A percentile compares a stretch with the other conserved stretches of the same genome.
These are phyloP conservation scores for Trichomycterus rosablanca DNA, from an alignment of 2,113 vertebrate genomes.

Conservation along the genomic window DNA sequence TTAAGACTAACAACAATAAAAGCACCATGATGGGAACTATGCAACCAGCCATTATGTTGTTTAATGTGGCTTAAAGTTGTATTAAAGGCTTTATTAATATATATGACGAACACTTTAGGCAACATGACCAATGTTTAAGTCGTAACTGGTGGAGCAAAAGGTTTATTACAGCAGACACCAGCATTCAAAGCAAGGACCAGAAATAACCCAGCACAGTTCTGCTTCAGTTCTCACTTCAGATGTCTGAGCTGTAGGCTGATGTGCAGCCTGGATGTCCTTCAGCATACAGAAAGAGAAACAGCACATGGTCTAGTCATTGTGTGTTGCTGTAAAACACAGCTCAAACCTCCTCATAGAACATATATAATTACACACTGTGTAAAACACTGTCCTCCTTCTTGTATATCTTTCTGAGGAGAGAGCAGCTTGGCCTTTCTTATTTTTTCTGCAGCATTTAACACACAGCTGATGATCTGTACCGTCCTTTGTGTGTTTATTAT, in stretches of 20 bases:
- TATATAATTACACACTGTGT: slow-evolving; percentile 39
- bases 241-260: slow-evolving; percentile 28
- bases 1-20: neutral
- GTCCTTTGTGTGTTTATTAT: neutral
- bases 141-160: slow-evolving; percentile 16
- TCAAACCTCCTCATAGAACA: slow-evolving; percentile 19
- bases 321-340: slow-evolving; percentile 35
- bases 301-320: slow-evolving; percentile 11
- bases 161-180: slow-evolving; percentile 11
- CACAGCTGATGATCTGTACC: neutral
- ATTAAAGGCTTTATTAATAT: slow-evolving; percentile 6
- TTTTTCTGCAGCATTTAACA: slow-evolving; percentile 13
- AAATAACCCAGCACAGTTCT: slow-evolving; percentile 20
- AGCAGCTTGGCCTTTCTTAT: slow-evolving; percentile 3
- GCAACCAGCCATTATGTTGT: neutral
- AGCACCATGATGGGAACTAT: neutral
- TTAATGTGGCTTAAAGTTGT: neutral
- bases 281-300: neutral
- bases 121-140: slow-evolving; percentile 25
- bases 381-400: slow-evolving; percentile 6
- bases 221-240: slow-evolving; percentile 24
- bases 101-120: neutral
- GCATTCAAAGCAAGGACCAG: slow-evolving; percentile 8
- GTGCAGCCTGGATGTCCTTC: slow-evolving; percentile 5
- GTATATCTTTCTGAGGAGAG: too few species aligned